Base-by-base conservation (phyloP, 1,140 invertebrate genomes). In the Homarus americanus region DNA sequence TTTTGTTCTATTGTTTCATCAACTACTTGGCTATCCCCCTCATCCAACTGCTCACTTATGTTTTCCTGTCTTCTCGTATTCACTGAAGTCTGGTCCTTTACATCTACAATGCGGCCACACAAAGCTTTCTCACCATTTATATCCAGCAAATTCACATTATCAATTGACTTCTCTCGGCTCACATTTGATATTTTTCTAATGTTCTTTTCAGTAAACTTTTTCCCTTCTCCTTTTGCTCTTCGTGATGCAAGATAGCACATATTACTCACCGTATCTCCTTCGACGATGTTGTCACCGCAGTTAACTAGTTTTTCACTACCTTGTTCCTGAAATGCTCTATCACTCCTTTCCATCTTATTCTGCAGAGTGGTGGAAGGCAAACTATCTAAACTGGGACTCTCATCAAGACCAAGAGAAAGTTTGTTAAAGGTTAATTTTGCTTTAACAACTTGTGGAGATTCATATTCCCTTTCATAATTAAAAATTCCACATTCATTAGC, bases 1-100 rank as follows among this genome's bases (percentile, higher is more conserved):
- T 17, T 76, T 15, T 38, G n/a, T 28, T 85, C 72, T 53, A 17
- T 34, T 36, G 10, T 63, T 69, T 83, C 82, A 24, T 84, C 63
- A 9, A 41, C 41, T 38, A 2, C 17, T 15, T 49, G 2, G 15
- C 17, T 44, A 40, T 76, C n/a, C 40, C 40, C 17, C 28, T 76
- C 73, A 76, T 40, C 28, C 40, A 40, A 15, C 20, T 38, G 28
- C 40, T 76, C 73, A 58, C 2, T 53, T 83, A 34, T 2, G 38
- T 17, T 38, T 69, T 83, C 28, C 40, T 66, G 3, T 66, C 36
- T 40, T 58, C 63, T 2, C 49, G 7, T 28, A 34, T 53, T 28
- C 20, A 36, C 41, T 80, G 9, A 28, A 4, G 4, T 44, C 7
- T 28, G 2, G 12, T 58, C 73, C 5, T 3, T 40, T 38, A 5